Evolutionary conservation across 2,797 vertebrate species (phyloP), one percentile per base, ranked within the genome.

Genomic region (Chiropotes sagulatus): DNA sequence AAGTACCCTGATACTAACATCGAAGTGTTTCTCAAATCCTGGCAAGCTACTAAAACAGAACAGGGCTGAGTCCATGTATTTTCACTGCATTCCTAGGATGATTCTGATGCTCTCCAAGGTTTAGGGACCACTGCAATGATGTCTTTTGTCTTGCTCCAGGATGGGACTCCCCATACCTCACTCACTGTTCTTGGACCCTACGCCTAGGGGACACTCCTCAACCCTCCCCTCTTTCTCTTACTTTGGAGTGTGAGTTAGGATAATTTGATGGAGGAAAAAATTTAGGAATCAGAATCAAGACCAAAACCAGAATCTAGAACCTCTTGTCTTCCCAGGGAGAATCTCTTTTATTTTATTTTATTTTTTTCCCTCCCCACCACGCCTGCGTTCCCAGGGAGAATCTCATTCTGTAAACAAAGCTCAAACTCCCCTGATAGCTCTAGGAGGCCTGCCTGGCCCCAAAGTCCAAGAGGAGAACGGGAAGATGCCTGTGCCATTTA

Each of bases 221-320:
- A 90, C 20, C 46, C 33, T 90, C 58, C 11, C 39, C 7, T 50
- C 28, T 50, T 20, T 89, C 22, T 54, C 26, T 88, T 28, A 83
- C 15, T 70, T 64, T 91, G 9, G 61, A 70, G 26, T 58, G 36
- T 0, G 0, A 44, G 24, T 75, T 87, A 93, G 79, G 41, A 89
- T 89, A 76, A 78, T 67, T 57, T 67, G 19, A 44, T 50, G 9
- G 30, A 80, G 30, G 79, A 54, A 92, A 82, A 30, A 97, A 93
- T 75, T 89, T 46, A 39, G 61, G n/a, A 96, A 95, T 72, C 61
- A 93, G 57, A 96, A 78, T 78, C 57, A 93, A 93, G 26, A 90
- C 54, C 9, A 39, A 39, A 72, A 39, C 67, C 67, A 72, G 36
- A 72, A 44, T 72, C 15, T 33, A 61, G 84, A 93, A 93, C 48